These are phyloP conservation scores for Sisor rabdophorus DNA, from an alignment of 2,113 vertebrate genomes.

Conservation along the genomic window DNA sequence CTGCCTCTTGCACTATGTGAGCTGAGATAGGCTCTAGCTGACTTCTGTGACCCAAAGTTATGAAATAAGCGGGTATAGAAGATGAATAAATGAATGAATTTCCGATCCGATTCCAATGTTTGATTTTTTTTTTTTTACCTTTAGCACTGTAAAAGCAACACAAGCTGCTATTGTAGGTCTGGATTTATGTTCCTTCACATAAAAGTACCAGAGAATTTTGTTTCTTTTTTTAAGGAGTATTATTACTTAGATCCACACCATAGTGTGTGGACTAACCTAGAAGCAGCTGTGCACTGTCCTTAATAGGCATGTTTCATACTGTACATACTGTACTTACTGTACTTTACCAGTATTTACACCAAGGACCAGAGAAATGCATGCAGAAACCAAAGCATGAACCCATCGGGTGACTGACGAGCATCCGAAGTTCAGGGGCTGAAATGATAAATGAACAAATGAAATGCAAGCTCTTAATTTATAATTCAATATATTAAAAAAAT, in stretches of 20 bases:
- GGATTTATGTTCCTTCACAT: not conserved
- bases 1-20: no score
- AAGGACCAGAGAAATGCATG: slow-evolving; percentile 31
- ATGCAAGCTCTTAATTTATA: slow-evolving; percentile 32
- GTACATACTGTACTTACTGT: slow-evolving; percentile 25
- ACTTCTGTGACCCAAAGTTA: no score
- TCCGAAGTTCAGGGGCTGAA: not conserved
- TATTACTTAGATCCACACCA: not conserved
- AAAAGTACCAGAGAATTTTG: not conserved
- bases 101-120: no score
- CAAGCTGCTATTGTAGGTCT: not conserved
- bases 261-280: slow-evolving; percentile 11
- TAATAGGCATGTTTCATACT: slow-evolving; percentile 40
- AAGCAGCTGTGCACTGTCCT: slow-evolving; percentile 31
- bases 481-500: slow-evolving; percentile 49
- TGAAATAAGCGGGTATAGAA: no score
- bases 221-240: not conserved
- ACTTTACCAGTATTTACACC: not conserved
- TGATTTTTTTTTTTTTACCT: no score
- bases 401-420: slow-evolving; percentile 5
- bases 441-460: slow-evolving; percentile 11
- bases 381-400: slow-evolving; percentile 25
- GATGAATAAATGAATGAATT: no score
- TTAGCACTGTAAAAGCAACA: not conserved
- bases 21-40: no score